Evolutionary conservation across 1,140 invertebrate genomes (phyloP), one percentile per base, ranked within the genome.

Genomic region (Trachymyrmex cornetzi): DNA sequence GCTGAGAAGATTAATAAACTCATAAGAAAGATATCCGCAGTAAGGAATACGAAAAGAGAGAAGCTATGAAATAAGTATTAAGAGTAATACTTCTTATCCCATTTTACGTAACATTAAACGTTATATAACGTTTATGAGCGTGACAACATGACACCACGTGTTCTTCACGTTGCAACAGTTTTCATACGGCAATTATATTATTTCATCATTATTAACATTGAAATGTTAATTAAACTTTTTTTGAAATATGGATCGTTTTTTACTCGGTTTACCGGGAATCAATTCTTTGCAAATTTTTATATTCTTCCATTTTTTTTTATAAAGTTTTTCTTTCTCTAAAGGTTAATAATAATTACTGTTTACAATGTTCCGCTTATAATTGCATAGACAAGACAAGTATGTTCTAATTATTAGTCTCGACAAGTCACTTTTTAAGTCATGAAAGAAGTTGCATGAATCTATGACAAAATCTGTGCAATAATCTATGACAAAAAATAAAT

Each of bases 171-270:
- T 4, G 14, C 57, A 74, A 74, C 30, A 53, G 27, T 74, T 74
- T 55, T 74, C 50, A 53, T 30, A 72, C 5, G 11, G 5, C 2
- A 19, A 53, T 72, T 72, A 71, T n/a, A n/a, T 12, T 48, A 24
- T 55, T 74, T 55, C 55, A 74, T 69, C 38, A 1, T 74, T n/a
- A 74, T 55, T 74, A 55, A 74, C 24, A 53, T 19, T 74, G 27
- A 74, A 74, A 57, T 55, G 27, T 19, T 34, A 55, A 74, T 72
- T 24, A 72, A 30, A 30, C 5, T 34, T 30, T 34, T 30, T 16
- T 72, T 4, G 7, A 55, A 55, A 74, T 27, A 34, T 72, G 19
- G 1, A 72, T 24, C 9, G 6, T 9, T 38, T 38, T 38, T 38
- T 7, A 9, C 34, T 38, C 34, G 34, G 12, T 72, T 55, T 74